phyloP scores from a whole-genome alignment of 2,797 vertebrate genomes.

The Selene dorsalis region DNA sequence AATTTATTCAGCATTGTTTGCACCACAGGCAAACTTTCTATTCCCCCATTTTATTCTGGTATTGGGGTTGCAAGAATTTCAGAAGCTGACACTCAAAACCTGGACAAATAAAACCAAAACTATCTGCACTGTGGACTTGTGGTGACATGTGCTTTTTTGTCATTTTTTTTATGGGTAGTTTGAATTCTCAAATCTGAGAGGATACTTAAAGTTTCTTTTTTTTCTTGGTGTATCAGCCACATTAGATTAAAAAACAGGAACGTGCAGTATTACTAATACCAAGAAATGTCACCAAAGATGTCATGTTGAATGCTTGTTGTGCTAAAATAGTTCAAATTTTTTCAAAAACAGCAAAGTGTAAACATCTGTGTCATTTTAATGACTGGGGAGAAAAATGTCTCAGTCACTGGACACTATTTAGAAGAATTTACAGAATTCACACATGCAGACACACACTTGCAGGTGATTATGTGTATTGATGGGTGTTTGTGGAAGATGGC shows the following conservation, averaged over 20 bases:
- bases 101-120: conserved; percentile 5
- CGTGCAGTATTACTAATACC: neutral
- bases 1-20: neutral
- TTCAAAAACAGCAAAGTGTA: conserved; percentile 6
- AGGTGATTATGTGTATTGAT: conserved; percentile 4
- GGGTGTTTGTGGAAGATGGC: conserved; percentile 30
- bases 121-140: neutral
- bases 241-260: neutral
- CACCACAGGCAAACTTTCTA: neutral
- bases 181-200: conserved; percentile 1
- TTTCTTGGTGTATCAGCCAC: neutral
- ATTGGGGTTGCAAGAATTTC: neutral
- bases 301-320: neutral
- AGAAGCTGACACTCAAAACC: neutral
- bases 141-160: neutral
- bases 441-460: neutral
- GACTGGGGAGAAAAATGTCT: conserved; percentile 2
- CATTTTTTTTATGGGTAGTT: neutral
- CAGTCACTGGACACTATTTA: neutral
- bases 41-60: neutral
- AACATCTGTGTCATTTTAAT: neutral
- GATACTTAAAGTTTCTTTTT: neutral
- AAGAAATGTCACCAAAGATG: neutral
- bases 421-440: neutral
- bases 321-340: neutral